phyloP scores from a whole-genome alignment of 2,888 invertebrate genomes.

The Hofmannophila pseudospretella region DNA sequence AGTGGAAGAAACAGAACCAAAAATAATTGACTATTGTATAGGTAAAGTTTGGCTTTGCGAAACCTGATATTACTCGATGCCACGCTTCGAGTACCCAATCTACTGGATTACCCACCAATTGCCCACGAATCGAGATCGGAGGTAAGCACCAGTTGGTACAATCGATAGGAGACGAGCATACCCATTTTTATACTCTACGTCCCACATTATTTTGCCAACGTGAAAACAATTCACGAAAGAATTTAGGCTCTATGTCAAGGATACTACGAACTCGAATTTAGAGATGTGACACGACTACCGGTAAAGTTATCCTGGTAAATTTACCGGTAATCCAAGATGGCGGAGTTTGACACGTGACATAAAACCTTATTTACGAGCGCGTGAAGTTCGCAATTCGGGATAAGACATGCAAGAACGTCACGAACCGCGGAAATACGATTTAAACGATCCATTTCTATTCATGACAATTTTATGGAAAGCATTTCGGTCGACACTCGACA shows the following conservation, averaged over 20 bases:
- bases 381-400: slow-evolving; percentile 68
- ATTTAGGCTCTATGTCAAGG: slow-evolving; percentile 46
- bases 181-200: slow-evolving; percentile 45
- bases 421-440: slow-evolving; percentile 62
- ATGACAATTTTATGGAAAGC: slow-evolving; percentile 56
- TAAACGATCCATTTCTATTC: slow-evolving; percentile 67
- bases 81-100: slow-evolving; percentile 44
- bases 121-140: slow-evolving; percentile 62
- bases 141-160: slow-evolving; percentile 75
- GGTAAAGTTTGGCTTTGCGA: slow-evolving; percentile 28
- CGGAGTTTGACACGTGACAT: slow-evolving; percentile 69
- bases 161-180: slow-evolving; percentile 64
- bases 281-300: slow-evolving; percentile 24
- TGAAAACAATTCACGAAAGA: slow-evolving; percentile 24
- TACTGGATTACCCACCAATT: slow-evolving; percentile 56
- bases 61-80: slow-evolving; percentile 26
- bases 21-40: slow-evolving; percentile 4
- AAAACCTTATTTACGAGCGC: slow-evolving; percentile 66
- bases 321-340: slow-evolving; percentile 59
- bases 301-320: slow-evolving; percentile 40
- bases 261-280: slow-evolving; percentile 34
- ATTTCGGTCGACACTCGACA: slow-evolving; percentile 33
- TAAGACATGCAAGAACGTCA: slow-evolving; percentile 68
- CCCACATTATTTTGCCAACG: slow-evolving; percentile 27
- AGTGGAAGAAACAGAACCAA: no score